Evolutionary conservation across 2,888 invertebrate species (phyloP).

Genomic region (Tenthredo distinguenda): DNA sequence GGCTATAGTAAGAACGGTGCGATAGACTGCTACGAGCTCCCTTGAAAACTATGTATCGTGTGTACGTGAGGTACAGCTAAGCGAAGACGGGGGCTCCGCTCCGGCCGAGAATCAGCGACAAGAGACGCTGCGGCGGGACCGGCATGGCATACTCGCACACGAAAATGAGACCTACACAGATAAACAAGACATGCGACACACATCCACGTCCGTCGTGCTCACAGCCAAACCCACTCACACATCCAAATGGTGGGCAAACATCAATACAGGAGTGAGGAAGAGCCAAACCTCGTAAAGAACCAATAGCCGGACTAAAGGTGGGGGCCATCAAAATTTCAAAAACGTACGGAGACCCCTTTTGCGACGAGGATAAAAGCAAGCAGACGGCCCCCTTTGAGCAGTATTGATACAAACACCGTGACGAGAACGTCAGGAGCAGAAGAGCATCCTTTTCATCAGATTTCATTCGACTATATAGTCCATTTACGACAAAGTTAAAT

Average conservation of each 20-base stretch:
- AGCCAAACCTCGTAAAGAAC: constrained; percentile 64
- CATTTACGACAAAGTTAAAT: neutral
- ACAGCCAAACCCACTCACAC: constrained; percentile 25
- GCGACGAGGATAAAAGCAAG: constrained; percentile 78
- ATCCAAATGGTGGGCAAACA: constrained; percentile 31
- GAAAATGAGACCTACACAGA: constrained; percentile 41
- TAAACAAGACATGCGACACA: constrained; percentile 43
- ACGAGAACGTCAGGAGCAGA: constrained; percentile 51
- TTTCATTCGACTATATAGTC: constrained; percentile 22
- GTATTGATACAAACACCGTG: constrained; percentile 76
- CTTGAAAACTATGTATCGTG: constrained; percentile 43
- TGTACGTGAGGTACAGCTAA: constrained; percentile 19
- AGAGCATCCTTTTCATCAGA: constrained; percentile 37
- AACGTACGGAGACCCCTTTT: constrained; percentile 78
- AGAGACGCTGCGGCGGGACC: constrained; percentile 47
- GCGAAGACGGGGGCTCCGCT: neutral
- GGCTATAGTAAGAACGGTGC: constrained; percentile 11
- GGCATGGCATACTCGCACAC: constrained; percentile 37
- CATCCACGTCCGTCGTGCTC: constrained; percentile 26
- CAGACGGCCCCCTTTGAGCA: constrained; percentile 78
- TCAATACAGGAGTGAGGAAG: constrained; percentile 49
- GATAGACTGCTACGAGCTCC: constrained; percentile 36
- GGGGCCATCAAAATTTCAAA: constrained; percentile 79
- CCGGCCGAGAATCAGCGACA: constrained; percentile 37
- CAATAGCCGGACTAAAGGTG: constrained; percentile 67